Evolutionary conservation across 2,888 invertebrate genomes (phyloP).

Genomic region (Agriopis aurantiaria): DNA sequence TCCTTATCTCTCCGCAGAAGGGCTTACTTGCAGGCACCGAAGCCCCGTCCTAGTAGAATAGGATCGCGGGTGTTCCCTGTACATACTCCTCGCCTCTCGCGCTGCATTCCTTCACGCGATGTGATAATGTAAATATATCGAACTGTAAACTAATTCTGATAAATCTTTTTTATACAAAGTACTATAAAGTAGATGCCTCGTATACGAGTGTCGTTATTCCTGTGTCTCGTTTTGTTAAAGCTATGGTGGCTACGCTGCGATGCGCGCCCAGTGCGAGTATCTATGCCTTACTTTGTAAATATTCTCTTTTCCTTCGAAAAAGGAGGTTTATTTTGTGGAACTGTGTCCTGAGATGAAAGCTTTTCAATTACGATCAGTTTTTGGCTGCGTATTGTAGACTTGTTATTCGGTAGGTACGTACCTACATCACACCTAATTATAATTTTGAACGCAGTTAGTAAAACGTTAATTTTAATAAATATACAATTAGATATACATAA

Average conservation of each 20-base stretch:
- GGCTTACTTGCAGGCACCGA: not conserved
- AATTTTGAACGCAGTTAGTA: conserved; percentile 11
- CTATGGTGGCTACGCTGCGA: not conserved
- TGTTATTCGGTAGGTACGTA: too few relatives aligned
- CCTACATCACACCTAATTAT: conserved; percentile 4
- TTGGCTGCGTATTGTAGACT: conserved; percentile 22
- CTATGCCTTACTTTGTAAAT: conserved; percentile 3
- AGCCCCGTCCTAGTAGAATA: not conserved
- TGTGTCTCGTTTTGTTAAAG: conserved; percentile 39
- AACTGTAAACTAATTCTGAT: conserved; percentile 56
- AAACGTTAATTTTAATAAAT: conserved; percentile 27
- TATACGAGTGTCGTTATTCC: conserved; percentile 41
- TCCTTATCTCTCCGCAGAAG: too few relatives aligned
- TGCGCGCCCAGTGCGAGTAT: not conserved
- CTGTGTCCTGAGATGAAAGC: conserved; percentile 6
- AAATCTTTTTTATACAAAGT: conserved; percentile 74
- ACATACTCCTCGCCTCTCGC: conserved; percentile 49
- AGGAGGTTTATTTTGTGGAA: not conserved
- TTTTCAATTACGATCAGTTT: not conserved
- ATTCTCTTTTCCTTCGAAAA: not conserved
- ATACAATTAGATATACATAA: conserved; percentile 7
- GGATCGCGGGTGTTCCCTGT: conserved; percentile 40
- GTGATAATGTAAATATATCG: conserved; percentile 76
- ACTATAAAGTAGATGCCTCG: conserved; percentile 49
- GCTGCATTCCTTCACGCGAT: conserved; percentile 62